A percentile compares a stretch with the other conserved stretches of the same genome.
Conservation (phyloP, 2,797 vertebrate genomes). For the Brachyrhaphis roseni region DNA sequence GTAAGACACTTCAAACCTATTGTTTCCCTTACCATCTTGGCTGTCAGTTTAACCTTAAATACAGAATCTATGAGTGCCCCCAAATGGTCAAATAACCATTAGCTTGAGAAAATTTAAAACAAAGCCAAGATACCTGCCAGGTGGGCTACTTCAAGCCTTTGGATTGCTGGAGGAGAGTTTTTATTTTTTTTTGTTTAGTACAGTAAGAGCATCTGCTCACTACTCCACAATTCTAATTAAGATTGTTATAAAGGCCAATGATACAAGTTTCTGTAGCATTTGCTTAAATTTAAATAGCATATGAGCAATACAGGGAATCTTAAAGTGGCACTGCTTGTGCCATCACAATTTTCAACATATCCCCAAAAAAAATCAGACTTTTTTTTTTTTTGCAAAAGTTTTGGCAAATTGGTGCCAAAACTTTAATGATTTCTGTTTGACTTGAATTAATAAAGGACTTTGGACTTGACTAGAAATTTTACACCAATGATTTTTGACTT, state of each 20-base stretch:
- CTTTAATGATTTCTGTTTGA: not conserved
- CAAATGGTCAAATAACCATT: not conserved
- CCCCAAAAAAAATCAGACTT: not conserved
- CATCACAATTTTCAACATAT: not conserved
- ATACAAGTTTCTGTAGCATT: not conserved
- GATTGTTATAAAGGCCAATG: not conserved
- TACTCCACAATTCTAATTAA: not conserved
- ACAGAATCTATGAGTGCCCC: not conserved
- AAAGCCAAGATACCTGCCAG: not conserved
- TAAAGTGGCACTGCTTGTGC: not conserved
- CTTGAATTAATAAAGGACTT: not conserved
- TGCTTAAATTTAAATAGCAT: not conserved
- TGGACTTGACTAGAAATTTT: not conserved
- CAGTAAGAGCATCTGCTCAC: not conserved
- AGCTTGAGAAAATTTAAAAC: not conserved
- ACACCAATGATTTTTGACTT: not conserved
- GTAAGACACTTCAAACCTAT: not conserved
- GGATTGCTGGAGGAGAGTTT: not conserved
- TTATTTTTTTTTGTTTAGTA: not conserved
- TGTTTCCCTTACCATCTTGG: not conserved
- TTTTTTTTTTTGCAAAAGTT: too few relatives aligned
- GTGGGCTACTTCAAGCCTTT: not conserved
- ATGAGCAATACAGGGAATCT: not conserved
- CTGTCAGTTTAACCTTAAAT: not conserved
- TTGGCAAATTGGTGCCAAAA: not conserved